A percentile compares a stretch with the other conserved stretches of the same genome.
These are phyloP conservation scores for Amiota minor DNA, from an alignment of 2,888 invertebrate genomes.

Conservation along the genomic window DNA sequence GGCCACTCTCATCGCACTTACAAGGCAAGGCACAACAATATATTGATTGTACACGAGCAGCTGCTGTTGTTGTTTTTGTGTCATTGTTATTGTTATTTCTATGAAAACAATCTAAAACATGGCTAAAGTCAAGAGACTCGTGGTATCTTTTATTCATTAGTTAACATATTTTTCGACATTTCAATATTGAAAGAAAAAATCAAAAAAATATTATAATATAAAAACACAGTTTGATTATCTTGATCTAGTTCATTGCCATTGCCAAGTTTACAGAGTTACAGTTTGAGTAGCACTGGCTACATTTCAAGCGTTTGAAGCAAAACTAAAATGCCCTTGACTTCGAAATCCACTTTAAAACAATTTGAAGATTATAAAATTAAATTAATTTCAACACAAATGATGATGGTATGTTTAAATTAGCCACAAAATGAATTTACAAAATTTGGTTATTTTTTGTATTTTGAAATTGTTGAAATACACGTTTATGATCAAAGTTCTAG, in stretches of 20 bases:
- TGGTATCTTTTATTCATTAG: neutral
- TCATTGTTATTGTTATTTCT: neutral
- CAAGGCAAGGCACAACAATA: neutral
- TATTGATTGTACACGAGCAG: neutral
- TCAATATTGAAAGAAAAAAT: too few relatives aligned
- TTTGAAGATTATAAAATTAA: neutral
- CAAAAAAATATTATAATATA: too few relatives aligned
- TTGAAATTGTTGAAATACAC: neutral
- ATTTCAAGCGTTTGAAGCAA: neutral
- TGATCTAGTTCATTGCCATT: constrained; percentile 1
- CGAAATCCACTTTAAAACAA: constrained; percentile 3
- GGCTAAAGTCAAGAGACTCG: too few relatives aligned
- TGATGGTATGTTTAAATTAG: too few relatives aligned
- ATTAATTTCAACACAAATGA: too few relatives aligned
- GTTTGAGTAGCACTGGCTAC: constrained; percentile 20
- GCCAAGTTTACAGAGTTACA: neutral
- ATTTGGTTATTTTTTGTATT: neutral
- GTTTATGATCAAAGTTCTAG: neutral
- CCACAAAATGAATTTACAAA: neutral
- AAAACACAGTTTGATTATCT: too few relatives aligned
- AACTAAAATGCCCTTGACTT: constrained; percentile 27
- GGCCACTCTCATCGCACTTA: neutral
- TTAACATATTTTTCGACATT: neutral
- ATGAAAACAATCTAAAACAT: neutral
- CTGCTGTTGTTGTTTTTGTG: neutral